Percentiles rank a stretch among this genome's conserved stretches.
These are phyloP conservation scores for Brachylomia viminalis DNA, from an alignment of 2,888 invertebrate genomes.

Conservation along the genomic window DNA sequence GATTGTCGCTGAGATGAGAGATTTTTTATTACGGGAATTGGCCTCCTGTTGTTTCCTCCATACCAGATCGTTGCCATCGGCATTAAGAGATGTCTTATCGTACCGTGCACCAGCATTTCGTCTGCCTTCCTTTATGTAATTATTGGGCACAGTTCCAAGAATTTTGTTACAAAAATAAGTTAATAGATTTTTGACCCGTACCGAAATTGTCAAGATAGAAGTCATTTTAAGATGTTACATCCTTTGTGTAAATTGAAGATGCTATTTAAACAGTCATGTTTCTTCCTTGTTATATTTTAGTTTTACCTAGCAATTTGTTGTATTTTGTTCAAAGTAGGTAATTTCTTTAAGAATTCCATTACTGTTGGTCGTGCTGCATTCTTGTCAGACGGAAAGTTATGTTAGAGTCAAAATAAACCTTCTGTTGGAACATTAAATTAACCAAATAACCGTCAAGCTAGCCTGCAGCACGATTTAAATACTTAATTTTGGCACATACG, in stretches of 20 bases:
- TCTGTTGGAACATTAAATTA: conserved; percentile 30
- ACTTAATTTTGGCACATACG: conserved; percentile 53
- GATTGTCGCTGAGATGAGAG: neutral
- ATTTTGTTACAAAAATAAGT: conserved; percentile 38
- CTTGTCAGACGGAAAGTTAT: conserved; percentile 16
- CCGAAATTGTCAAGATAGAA: neutral
- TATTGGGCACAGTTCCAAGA: conserved; percentile 33
- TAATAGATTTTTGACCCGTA: conserved; percentile 29
- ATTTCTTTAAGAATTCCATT: conserved; percentile 40
- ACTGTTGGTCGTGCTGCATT: conserved; percentile 25
- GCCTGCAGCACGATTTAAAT: conserved; percentile 29
- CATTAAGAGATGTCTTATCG: conserved; percentile 23
- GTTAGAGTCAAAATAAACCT: conserved; percentile 34
- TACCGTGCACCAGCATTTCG: neutral
- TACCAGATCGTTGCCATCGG: conserved; percentile 13
- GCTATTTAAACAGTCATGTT: neutral
- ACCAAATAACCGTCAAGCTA: conserved; percentile 23
- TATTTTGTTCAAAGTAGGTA: conserved; percentile 3
- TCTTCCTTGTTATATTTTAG: neutral
- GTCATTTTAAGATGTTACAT: neutral
- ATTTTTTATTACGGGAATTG: neutral
- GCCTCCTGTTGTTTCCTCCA: neutral
- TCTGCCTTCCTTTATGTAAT: conserved; percentile 11
- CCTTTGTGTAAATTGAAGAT: neutral
- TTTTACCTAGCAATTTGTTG: conserved; percentile 10